phyloP scores from a whole-genome alignment of 2,888 invertebrate species.

The Germaria angustata region DNA sequence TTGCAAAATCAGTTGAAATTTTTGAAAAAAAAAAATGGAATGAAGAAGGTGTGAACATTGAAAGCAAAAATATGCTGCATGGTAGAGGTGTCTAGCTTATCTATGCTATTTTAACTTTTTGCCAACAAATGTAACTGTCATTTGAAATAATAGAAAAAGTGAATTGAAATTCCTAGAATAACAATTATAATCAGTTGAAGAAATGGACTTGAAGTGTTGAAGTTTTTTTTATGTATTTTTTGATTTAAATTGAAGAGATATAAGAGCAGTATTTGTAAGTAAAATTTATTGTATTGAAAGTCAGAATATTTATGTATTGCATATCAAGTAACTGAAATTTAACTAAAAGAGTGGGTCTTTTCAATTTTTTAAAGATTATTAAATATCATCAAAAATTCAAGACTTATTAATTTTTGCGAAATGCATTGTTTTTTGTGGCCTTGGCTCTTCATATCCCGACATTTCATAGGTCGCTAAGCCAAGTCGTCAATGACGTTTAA shows the following conservation, averaged over 20 bases:
- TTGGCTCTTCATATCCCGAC: no score
- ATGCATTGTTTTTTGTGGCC: no score
- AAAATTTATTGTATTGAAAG: not conserved
- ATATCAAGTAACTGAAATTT: no score
- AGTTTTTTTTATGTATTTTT: conserved; percentile 1
- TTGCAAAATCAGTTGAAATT: conserved; percentile 55
- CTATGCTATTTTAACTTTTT: conserved; percentile 49
- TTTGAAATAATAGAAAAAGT: conserved; percentile 12
- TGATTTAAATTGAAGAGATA: conserved; percentile 10
- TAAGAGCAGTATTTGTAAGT: no score
- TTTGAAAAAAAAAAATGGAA: not conserved
- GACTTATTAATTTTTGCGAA: no score
- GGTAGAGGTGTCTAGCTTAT: conserved; percentile 57
- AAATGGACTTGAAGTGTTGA: conserved; percentile 61
- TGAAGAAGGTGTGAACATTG: conserved; percentile 37
- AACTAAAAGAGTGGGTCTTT: no score
- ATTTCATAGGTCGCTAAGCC: no score
- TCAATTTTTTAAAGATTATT: no score
- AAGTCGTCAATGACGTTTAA: no score
- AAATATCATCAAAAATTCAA: no score
- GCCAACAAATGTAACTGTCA: conserved; percentile 45
- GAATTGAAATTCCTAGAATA: conserved; percentile 51
- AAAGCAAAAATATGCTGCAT: conserved; percentile 33
- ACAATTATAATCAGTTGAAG: conserved; percentile 54
- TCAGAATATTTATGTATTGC: not conserved